Percentiles rank a stretch among this genome's conserved stretches.
Conservation (phyloP, 2,797 vertebrate genomes). For the Epinephelus awoara region DNA sequence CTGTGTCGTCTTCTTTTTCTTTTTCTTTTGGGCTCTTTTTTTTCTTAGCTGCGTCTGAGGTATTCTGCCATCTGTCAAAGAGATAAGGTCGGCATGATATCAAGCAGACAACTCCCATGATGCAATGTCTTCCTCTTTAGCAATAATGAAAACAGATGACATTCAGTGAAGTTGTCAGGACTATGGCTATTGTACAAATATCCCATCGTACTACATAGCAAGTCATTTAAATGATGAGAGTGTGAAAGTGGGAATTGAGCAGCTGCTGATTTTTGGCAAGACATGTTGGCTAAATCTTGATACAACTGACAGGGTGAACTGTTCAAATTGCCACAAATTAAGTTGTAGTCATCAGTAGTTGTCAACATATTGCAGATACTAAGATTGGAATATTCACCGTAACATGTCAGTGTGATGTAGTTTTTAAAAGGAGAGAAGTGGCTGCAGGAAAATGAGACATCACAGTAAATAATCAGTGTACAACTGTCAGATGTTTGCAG, state of each 20-base stretch:
- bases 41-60: conserved; percentile 43
- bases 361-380: neutral
- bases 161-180: neutral
- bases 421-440: neutral
- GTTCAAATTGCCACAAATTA: neutral
- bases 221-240: conserved; percentile 17
- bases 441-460: neutral
- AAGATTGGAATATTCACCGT: neutral
- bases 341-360: neutral
- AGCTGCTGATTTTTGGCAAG: conserved; percentile 49
- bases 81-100: conserved; percentile 22
- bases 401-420: neutral
- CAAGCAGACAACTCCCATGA: conserved; percentile 25
- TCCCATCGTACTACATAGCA: neutral
- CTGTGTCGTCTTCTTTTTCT: conserved; percentile 41
- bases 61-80: conserved; percentile 38
- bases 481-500: no score
- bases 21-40: conserved; percentile 11
- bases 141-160: conserved; percentile 9
- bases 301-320: neutral
- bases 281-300: conserved; percentile 16
- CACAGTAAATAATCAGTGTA: neutral
- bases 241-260: conserved; percentile 11
- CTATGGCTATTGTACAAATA: neutral
- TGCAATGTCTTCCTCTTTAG: conserved; percentile 7